Evolutionary conservation across 1,140 invertebrate species (phyloP), one percentile per base, ranked within the genome.

Genomic region (Oreohelix idahoensis): DNA sequence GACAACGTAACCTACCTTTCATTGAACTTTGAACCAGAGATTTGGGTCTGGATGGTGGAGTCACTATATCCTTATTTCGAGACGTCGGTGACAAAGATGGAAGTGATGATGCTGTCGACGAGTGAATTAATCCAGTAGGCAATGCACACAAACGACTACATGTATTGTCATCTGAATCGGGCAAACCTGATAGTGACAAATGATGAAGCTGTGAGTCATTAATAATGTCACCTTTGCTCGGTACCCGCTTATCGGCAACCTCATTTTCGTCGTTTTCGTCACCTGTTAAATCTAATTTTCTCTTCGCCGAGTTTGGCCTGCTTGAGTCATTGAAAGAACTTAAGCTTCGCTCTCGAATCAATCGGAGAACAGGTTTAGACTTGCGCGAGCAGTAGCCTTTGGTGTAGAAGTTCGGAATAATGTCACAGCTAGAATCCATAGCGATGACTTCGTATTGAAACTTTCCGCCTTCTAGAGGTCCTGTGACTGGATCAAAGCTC

Each of bases 251-350:
- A 66, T 66, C 63, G 4, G 32, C 8, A 35, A 66, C 63, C 11
- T 66, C 63, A 66, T 66, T 66, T 35, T 66, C 63, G 29, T 66
- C 63, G 17, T 66, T 66, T 66, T 66, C 63, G 23, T 66, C 2
- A 66, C n/a, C 17, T 66, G 23, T 1, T 23, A 66, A 35, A 66
- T 66, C 29, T 66, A 66, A 13, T 66, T 66, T 66, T 23, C 63
- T 66, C 63, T 66, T 66, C 4, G 63, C 63, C 2, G 26, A 58
- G 26, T 58, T 15, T 35, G 63, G 63, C 29, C 29, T 29, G 29
- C 17, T 10, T 0, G 5, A 2, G 63, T 32, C n/a, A n/a, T 32
- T 66, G 8, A 32, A 13, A 32, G 5, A 32, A 32, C 2, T 1
- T 10, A 29, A 29, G 17, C 29, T 8, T 0, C 29, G n/a, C n/a